Percentiles rank a stretch among this genome's conserved stretches.
Evolutionary conservation across 2,113 vertebrate species (phyloP).

Genomic region (Polypterus bichir): DNA sequence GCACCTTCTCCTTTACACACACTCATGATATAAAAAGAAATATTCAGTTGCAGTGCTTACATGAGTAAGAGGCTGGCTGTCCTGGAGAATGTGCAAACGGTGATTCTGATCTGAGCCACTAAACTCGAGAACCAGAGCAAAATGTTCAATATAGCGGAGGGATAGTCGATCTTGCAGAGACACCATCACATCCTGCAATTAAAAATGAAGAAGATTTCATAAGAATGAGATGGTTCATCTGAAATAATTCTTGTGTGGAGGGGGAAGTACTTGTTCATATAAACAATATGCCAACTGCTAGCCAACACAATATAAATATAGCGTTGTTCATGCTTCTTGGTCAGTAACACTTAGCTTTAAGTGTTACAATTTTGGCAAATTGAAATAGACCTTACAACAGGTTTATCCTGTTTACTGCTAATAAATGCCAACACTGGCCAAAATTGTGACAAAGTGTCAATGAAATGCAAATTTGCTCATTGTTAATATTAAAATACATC

Average conservation of each 20-base stretch:
- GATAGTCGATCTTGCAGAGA: constrained; percentile 93
- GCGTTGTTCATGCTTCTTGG: no score
- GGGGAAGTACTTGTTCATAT: not conserved
- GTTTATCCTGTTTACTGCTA: no score
- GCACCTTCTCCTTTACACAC: no score
- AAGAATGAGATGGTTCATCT: not conserved
- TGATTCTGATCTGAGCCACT: constrained; percentile 77
- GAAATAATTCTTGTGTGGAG: not conserved
- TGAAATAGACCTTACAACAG: no score
- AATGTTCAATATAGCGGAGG: constrained; percentile 92
- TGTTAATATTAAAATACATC: not conserved
- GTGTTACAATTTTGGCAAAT: no score
- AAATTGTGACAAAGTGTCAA: not conserved
- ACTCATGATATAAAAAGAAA: no score
- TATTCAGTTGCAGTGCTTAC: constrained; percentile 43
- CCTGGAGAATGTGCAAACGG: constrained; percentile 81
- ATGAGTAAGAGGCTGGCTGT: constrained; percentile 87
- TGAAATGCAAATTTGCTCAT: not conserved
- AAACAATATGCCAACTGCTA: no score
- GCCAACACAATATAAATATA: no score
- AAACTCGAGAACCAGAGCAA: constrained; percentile 87
- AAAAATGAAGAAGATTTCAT: constrained; percentile 8
- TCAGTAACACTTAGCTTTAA: no score
- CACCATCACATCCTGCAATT: constrained; percentile 80
- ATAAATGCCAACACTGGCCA: no score